Base-by-base conservation (phyloP, 2,888 invertebrate genomes). In the Schizotus pectinicornis region DNA sequence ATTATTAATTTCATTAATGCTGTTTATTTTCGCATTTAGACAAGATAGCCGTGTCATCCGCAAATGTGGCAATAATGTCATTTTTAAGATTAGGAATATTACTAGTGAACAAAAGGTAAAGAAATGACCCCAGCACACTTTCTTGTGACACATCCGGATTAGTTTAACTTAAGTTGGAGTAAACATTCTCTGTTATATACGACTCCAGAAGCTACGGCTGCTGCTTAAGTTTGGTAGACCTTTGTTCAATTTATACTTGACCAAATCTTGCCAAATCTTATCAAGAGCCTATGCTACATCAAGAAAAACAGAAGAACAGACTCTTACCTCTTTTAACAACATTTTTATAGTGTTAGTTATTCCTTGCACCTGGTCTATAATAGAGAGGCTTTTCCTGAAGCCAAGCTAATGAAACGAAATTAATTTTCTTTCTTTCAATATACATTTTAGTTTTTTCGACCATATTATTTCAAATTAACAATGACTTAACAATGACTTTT, bases 21-120 rank as follows among this genome's bases (percentile, higher is more conserved):
- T 33, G 6, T 49, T 59, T 67, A 37, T 52, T 42, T 45, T 49
- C 8, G 1, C 49, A 48, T 12, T 49, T 43, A 31, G 37, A 22
- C 11, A 61, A 32, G 2, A 65, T 46, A 1, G 56, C 62, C 8
- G 58, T 66, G 43, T 63, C 63, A 38, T 66, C 64, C 6, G 59
- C 66, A 51, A 65, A 66, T 1, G n/a, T 37, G 9, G 37, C 37
- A 8, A 37, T 6, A 5, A n/a, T n/a, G n/a, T n/a, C n/a, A n/a
- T n/a, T n/a, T n/a, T n/a, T n/a, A n/a, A n/a, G n/a, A n/a, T n/a
- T n/a, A n/a, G n/a, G n/a, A n/a, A n/a, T n/a, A n/a, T n/a, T n/a
- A n/a, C n/a, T n/a, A n/a, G n/a, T n/a, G n/a, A n/a, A n/a, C n/a
- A n/a, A n/a, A n/a, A n/a, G n/a, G n/a, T n/a, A n/a, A n/a, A n/a